Evolutionary conservation across 2,888 invertebrate genomes (phyloP).

Genomic region (Mellilla xanthometata): DNA sequence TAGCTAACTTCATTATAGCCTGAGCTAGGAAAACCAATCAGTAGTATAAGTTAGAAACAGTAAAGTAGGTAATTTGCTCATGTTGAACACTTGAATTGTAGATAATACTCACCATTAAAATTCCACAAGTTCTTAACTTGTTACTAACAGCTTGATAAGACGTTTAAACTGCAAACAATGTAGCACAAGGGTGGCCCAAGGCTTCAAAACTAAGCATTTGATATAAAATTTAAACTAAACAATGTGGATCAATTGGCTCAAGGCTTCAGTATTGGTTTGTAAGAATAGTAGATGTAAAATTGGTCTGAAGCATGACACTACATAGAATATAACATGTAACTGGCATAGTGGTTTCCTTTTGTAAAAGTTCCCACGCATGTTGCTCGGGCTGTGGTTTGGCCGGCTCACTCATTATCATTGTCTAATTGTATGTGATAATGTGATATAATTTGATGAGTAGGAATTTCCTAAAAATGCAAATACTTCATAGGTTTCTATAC

Average conservation of each 20-base stretch:
- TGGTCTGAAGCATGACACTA: conserved; percentile 5
- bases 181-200: conserved; percentile 5
- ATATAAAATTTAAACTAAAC: neutral
- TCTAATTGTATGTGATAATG: too few relatives aligned
- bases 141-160: conserved; percentile 5
- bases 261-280: neutral
- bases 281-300: neutral
- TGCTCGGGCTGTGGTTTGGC: conserved; percentile 16
- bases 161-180: neutral
- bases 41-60: too few relatives aligned
- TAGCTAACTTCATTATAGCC: neutral
- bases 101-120: neutral
- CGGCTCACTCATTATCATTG: too few relatives aligned
- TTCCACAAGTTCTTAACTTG: neutral
- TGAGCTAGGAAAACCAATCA: too few relatives aligned
- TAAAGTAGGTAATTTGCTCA: neutral
- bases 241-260: neutral
- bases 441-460: too few relatives aligned
- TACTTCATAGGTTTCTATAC: too few relatives aligned
- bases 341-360: too few relatives aligned
- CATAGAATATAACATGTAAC: too few relatives aligned
- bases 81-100: neutral
- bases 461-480: too few relatives aligned
- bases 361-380: conserved; percentile 11
- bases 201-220: conserved; percentile 12